A percentile compares a stretch with the other conserved stretches of the same genome.
Evolutionary conservation across 2,797 vertebrate species (phyloP).

Genomic region (Momotus momota): DNA sequence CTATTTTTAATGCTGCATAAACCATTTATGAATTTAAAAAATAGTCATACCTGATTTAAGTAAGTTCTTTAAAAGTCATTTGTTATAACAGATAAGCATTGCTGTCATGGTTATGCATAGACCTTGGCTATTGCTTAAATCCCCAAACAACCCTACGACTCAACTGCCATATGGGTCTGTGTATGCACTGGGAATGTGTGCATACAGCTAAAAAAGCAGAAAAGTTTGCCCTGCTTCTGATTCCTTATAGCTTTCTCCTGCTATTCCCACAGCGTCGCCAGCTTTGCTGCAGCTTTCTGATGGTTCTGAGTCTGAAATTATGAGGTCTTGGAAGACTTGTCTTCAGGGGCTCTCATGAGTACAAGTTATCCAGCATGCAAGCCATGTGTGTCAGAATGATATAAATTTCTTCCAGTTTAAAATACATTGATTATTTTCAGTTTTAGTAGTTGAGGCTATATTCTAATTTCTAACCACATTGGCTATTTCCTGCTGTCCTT

Average conservation of each 20-base stretch:
- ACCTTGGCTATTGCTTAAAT: not conserved
- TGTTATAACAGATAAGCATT: not conserved
- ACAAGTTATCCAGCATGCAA: not conserved
- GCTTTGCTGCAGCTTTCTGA: not conserved
- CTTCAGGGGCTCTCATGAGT: not conserved
- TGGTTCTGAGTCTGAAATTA: not conserved
- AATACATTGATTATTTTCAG: not conserved
- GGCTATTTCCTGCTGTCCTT: not conserved
- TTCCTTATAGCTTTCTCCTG: not conserved
- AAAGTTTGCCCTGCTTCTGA: not conserved
- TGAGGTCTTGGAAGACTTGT: not conserved
- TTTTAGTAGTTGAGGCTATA: not conserved
- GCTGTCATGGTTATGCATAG: not conserved
- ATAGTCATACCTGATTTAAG: not conserved
- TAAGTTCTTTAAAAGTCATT: not conserved
- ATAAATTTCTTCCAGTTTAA: not conserved
- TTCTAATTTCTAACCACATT: not conserved
- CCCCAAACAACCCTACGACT: not conserved
- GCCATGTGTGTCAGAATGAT: not conserved
- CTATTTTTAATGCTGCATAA: not conserved
- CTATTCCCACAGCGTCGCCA: not conserved
- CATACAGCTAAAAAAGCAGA: not conserved
- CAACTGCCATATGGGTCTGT: not conserved
- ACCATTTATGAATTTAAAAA: not conserved
- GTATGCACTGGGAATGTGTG: rapidly evolving